Evolutionary conservation across 2,888 invertebrate genomes (phyloP).

Genomic region (Ochropleura plecta): DNA sequence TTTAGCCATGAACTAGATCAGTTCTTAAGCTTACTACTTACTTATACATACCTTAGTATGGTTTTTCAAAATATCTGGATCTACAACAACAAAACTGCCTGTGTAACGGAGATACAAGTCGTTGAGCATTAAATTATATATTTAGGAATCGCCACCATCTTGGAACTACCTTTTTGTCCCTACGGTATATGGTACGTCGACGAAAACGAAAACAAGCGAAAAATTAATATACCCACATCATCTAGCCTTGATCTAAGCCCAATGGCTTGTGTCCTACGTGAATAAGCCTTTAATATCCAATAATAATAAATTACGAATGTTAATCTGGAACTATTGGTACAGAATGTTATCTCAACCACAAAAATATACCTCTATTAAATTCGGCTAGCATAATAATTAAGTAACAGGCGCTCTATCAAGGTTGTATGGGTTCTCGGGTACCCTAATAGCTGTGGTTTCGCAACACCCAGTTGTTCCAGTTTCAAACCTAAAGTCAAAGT

Average conservation of each 20-base stretch:
- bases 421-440: slow-evolving; percentile 81
- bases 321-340: slow-evolving; percentile 55
- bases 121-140: neutral
- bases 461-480: slow-evolving; percentile 83
- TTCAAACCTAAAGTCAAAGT: slow-evolving; percentile 85
- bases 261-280: slow-evolving; percentile 33
- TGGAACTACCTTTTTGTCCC: neutral
- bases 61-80: neutral
- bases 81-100: neutral
- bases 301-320: slow-evolving; percentile 62
- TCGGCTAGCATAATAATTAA: slow-evolving; percentile 90
- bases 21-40: neutral
- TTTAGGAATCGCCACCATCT: too few species aligned
- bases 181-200: neutral
- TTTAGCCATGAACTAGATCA: slow-evolving; percentile 30
- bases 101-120: neutral
- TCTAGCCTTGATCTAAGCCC: slow-evolving; percentile 45
- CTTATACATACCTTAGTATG: neutral
- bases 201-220: slow-evolving; percentile 18
- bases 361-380: slow-evolving; percentile 83
- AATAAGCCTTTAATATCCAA: slow-evolving; percentile 43
- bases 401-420: slow-evolving; percentile 88
- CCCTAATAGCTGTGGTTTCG: slow-evolving; percentile 85
- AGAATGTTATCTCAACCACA: slow-evolving; percentile 71
- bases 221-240: slow-evolving; percentile 21